These are phyloP conservation scores for Leptoclinus maculatus DNA, from an alignment of 2,797 vertebrate species.

Conservation along the genomic window DNA sequence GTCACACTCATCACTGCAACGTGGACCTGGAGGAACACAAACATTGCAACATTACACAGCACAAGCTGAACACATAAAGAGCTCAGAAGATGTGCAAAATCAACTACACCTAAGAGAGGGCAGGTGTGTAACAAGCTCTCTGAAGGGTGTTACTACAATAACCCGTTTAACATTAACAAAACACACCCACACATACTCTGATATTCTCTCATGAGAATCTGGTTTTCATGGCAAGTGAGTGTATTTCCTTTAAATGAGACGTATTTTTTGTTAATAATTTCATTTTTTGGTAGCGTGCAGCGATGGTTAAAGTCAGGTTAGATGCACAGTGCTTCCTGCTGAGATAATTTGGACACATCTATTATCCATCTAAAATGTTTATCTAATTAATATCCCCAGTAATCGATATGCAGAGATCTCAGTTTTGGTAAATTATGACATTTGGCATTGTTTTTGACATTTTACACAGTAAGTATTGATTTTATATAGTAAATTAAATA, in stretches of 20 bases:
- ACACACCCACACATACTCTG: background rate
- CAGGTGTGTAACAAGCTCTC: background rate
- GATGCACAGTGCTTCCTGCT: background rate
- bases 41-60: background rate
- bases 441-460: too few species aligned
- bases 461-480: too few species aligned
- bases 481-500: too few species aligned
- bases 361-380: too few species aligned
- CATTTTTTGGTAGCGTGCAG: background rate
- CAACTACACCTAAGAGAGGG: background rate
- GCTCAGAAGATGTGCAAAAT: background rate
- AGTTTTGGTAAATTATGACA: too few species aligned
- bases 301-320: background rate
- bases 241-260: background rate
- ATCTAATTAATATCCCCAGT: too few species aligned
- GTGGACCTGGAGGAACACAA: slow-evolving; percentile 76
- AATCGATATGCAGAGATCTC: too few species aligned
- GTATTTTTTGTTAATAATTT: background rate
- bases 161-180: background rate
- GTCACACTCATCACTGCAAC: slow-evolving; percentile 80
- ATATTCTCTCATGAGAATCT: background rate
- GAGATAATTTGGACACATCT: background rate
- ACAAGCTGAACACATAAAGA: background rate
- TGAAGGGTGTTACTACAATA: background rate
- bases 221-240: background rate